These are phyloP conservation scores for Laticauda colubrina DNA, from an alignment of 2,113 vertebrate species.

Conservation along the genomic window DNA sequence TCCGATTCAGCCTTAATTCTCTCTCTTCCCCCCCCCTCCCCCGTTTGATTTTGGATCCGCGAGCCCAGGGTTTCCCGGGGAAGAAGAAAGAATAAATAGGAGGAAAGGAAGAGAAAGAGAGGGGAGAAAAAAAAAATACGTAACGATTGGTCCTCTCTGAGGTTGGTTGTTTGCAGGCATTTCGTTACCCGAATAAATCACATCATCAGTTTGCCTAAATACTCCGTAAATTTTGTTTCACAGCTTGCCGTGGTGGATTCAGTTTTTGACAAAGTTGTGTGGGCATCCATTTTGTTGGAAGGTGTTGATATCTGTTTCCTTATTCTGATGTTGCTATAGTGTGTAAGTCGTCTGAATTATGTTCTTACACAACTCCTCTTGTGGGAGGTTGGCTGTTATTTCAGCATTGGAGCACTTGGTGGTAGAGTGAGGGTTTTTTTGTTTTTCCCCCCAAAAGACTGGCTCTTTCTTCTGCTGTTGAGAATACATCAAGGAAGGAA, in stretches of 20 bases:
- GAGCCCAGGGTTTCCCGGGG: neutral
- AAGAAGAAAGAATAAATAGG: neutral
- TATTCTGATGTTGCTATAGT: neutral
- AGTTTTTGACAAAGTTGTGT: neutral
- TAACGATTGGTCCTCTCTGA: neutral
- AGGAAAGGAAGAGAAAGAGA: neutral
- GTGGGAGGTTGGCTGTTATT: neutral
- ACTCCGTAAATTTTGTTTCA: neutral
- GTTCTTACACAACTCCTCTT: neutral
- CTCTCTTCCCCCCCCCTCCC: fast-evolving
- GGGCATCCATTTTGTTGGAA: neutral
- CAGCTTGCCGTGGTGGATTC: neutral
- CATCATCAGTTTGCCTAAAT: neutral
- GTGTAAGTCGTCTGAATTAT: neutral
- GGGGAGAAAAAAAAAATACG: too few relatives aligned
- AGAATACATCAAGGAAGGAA: too few relatives aligned
- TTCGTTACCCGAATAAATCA: neutral
- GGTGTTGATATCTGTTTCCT: neutral
- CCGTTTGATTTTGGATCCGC: neutral
- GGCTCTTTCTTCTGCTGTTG: too few relatives aligned
- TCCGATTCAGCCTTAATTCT: neutral
- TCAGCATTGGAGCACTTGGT: too few relatives aligned
- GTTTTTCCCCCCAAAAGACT: too few relatives aligned
- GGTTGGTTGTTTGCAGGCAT: neutral
- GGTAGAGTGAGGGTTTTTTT: too few relatives aligned